These are phyloP conservation scores for Acrossocheilus wenchowensis DNA, from an alignment of 2,797 vertebrate species.

Conservation along the genomic window DNA sequence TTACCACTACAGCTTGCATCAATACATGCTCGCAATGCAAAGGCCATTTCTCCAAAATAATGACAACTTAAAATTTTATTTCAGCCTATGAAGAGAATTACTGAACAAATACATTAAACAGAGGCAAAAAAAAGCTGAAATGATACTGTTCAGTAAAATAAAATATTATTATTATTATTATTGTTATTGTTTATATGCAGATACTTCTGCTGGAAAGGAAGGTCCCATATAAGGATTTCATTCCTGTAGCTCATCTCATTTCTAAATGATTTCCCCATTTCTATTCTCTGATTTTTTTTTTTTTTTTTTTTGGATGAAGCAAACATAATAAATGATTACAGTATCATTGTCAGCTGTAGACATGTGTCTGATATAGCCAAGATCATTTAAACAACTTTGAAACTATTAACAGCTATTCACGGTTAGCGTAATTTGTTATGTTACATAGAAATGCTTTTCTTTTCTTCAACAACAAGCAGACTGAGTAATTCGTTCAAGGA, in stretches of 20 bases:
- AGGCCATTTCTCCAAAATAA: not conserved
- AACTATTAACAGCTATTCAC: not conserved
- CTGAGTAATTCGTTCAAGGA: not conserved
- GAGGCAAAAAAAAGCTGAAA: no score
- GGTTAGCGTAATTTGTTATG: not conserved
- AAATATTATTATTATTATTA: not conserved
- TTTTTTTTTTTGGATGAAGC: not conserved
- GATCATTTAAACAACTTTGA: not conserved
- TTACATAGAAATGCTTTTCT: slow-evolving; percentile 7
- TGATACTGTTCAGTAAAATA: not conserved
- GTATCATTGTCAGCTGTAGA: not conserved
- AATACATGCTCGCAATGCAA: not conserved
- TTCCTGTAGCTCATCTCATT: not conserved
- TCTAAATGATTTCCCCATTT: not conserved
- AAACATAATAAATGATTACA: not conserved
- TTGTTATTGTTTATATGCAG: not conserved
- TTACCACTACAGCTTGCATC: not conserved
- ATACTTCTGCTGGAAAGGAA: not conserved
- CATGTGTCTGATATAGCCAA: not conserved
- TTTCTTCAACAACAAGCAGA: not conserved
- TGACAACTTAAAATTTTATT: not conserved
- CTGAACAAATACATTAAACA: not conserved
- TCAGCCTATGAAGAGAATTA: no score
- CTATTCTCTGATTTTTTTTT: not conserved
- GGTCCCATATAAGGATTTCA: not conserved